Evolutionary conservation across 2,797 vertebrate species (phyloP).

Genomic region (Ceryle rudis): DNA sequence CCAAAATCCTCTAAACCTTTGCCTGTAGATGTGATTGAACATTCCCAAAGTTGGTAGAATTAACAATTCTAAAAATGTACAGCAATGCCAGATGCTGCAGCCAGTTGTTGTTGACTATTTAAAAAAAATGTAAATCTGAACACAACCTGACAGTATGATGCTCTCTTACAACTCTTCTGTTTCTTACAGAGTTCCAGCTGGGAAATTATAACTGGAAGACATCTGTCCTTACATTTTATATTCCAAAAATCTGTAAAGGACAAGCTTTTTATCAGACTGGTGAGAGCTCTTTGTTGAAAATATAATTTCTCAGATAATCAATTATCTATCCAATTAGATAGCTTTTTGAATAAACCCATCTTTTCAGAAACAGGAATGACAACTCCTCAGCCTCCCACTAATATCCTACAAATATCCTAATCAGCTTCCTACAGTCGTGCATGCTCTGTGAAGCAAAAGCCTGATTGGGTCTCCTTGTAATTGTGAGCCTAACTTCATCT

Average conservation of each 20-base stretch:
- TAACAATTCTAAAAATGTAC: slow-evolving; percentile 53
- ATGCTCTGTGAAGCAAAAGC: slow-evolving; percentile 34
- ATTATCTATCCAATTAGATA: slow-evolving; percentile 63
- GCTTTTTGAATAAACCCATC: slow-evolving; percentile 35
- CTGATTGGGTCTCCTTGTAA: slow-evolving; percentile 52
- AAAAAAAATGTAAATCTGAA: slow-evolving; percentile 25
- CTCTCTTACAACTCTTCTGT: slow-evolving; percentile 5
- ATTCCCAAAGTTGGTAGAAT: background rate
- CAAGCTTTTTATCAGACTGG: slow-evolving; percentile 63
- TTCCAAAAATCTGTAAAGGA: slow-evolving; percentile 61
- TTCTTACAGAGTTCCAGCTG: slow-evolving; percentile 60
- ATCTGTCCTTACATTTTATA: slow-evolving; percentile 67
- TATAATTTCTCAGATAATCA: slow-evolving; percentile 72
- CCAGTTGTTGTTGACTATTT: slow-evolving; percentile 27
- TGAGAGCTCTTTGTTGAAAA: slow-evolving; percentile 62
- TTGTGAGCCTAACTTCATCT: slow-evolving; percentile 56
- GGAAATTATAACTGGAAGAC: slow-evolving; percentile 51
- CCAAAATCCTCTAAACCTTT: background rate
- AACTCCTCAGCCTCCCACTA: slow-evolving; percentile 42
- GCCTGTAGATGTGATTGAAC: background rate
- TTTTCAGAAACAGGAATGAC: slow-evolving; percentile 36
- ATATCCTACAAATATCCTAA: slow-evolving; percentile 68
- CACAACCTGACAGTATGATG: background rate
- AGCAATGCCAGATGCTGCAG: slow-evolving; percentile 41
- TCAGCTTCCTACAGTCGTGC: slow-evolving; percentile 60